phyloP scores from a whole-genome alignment of 2,888 invertebrate genomes.

The Pegoplata infirma region DNA sequence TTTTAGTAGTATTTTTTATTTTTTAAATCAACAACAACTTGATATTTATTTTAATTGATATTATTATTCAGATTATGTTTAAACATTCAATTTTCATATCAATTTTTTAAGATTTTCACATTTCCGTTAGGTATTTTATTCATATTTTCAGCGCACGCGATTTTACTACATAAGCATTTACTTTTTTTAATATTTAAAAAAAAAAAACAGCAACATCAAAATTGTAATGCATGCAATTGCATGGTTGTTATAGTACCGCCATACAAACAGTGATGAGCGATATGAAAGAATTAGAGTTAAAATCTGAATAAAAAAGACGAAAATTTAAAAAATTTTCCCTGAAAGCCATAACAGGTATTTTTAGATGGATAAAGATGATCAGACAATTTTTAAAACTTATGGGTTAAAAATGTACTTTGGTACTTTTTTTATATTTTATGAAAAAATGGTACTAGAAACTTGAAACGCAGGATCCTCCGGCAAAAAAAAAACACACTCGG shows the following conservation, averaged over 20 bases:
- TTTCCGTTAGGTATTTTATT: neutral
- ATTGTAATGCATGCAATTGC: neutral
- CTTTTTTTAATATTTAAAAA: neutral
- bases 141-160: neutral
- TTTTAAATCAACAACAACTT: neutral
- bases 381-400: too few relatives aligned
- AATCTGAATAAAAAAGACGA: too few relatives aligned
- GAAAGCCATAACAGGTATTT: too few relatives aligned
- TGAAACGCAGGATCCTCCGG: too few relatives aligned
- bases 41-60: neutral
- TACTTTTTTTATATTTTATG: too few relatives aligned
- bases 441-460: too few relatives aligned
- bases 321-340: too few relatives aligned
- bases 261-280: too few relatives aligned
- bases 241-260: neutral
- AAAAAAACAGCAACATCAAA: neutral
- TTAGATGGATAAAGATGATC: too few relatives aligned
- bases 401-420: too few relatives aligned
- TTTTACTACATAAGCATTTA: neutral
- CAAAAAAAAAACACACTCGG: too few relatives aligned
- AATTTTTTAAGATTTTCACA: neutral
- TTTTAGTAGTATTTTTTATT: neutral
- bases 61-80: neutral
- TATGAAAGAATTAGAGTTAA: too few relatives aligned
- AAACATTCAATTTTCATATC: neutral